Conservation (phyloP, 2,888 invertebrate species). For the Eugnorisma glareosa region DNA sequence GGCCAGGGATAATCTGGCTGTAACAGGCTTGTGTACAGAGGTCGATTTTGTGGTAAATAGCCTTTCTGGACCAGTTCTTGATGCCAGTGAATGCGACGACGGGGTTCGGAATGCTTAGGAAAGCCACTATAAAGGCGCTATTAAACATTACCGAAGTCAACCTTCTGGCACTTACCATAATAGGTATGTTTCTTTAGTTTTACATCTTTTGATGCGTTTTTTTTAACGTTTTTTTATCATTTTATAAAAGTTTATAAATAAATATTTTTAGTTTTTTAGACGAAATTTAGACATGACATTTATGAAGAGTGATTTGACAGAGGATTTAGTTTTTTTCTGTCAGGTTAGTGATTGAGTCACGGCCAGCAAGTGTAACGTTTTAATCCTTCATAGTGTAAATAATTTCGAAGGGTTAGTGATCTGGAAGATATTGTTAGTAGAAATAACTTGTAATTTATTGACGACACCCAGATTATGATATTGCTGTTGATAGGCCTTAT, state of each 20-base stretch:
- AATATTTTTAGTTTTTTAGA: no score
- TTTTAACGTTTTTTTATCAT: constrained; percentile 66
- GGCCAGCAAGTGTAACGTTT: constrained; percentile 39
- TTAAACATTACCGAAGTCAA: constrained; percentile 82
- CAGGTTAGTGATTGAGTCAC: constrained; percentile 24
- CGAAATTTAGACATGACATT: constrained; percentile 53
- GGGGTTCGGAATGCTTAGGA: constrained; percentile 82
- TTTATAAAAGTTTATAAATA: constrained; percentile 55
- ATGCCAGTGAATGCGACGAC: constrained; percentile 80
- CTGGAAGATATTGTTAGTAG: neutral
- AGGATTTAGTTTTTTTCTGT: constrained; percentile 49
- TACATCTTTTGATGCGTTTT: constrained; percentile 59
- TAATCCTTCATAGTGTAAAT: constrained; percentile 30
- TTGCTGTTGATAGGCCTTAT: no score
- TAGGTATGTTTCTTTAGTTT: constrained; percentile 46
- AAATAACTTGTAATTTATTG: neutral
- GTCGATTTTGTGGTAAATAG: constrained; percentile 83
- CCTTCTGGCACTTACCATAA: constrained; percentile 77
- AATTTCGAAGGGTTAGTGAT: constrained; percentile 12
- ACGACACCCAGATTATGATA: neutral
- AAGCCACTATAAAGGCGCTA: constrained; percentile 81
- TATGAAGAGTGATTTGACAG: constrained; percentile 53
- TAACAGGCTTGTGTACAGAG: constrained; percentile 86
- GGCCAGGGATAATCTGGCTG: constrained; percentile 83
- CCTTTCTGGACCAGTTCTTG: constrained; percentile 83